Conservation (phyloP, 2,113 vertebrate genomes). For the Pteropus alecto region DNA sequence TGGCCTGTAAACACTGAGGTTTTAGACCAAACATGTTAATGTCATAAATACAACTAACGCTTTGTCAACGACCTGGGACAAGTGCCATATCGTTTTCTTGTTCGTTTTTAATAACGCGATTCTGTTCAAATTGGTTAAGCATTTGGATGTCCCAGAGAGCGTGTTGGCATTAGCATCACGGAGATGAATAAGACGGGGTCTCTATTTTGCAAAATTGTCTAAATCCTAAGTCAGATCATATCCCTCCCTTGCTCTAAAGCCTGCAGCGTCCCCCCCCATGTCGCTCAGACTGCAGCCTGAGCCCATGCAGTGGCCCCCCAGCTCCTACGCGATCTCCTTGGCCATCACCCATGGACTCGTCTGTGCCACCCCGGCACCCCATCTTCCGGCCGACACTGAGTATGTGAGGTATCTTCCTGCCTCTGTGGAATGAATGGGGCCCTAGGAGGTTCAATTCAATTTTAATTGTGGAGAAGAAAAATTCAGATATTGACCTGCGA, state of each 20-base stretch:
- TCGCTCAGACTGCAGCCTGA: not conserved
- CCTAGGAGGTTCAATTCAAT: not conserved
- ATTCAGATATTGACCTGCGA: not conserved
- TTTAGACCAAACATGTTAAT: not conserved
- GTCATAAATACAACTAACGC: not conserved
- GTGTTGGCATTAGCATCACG: not conserved
- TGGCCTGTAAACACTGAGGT: not conserved
- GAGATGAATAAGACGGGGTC: not conserved
- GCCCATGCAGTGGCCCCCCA: not conserved
- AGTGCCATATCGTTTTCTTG: not conserved
- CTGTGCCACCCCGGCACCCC: too few relatives aligned
- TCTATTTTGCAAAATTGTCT: not conserved
- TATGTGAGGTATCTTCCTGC: not conserved
- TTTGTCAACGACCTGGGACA: not conserved
- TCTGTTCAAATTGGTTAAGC: not conserved
- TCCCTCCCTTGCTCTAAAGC: not conserved
- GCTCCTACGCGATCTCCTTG: accelerated
- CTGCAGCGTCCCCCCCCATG: too few relatives aligned
- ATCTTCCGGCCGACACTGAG: not conserved
- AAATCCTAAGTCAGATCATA: not conserved
- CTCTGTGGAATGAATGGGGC: not conserved
- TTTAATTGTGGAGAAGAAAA: not conserved
- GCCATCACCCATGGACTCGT: too few relatives aligned
- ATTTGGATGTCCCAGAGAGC: not conserved
- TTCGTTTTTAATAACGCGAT: not conserved